Evolutionary conservation across 2,888 invertebrate species (phyloP).

Genomic region (Arrhopalites spinosus): DNA sequence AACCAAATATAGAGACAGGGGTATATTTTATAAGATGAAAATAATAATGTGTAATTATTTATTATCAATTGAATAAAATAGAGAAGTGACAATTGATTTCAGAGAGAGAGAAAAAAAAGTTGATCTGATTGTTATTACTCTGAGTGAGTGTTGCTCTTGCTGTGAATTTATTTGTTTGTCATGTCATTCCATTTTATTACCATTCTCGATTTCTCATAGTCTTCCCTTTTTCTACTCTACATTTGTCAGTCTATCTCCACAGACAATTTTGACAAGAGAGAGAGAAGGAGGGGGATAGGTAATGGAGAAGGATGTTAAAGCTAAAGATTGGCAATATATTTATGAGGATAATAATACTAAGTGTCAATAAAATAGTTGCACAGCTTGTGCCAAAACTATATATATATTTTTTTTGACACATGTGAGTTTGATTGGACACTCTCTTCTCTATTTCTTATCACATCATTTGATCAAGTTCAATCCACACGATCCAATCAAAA

Average conservation of each 20-base stretch:
- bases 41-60: too few relatives aligned
- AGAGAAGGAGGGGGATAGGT: not conserved
- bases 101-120: not conserved
- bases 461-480: slow-evolving; percentile 4
- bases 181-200: slow-evolving; percentile 1
- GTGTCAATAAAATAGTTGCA: not conserved
- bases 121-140: not conserved
- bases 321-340: too few relatives aligned
- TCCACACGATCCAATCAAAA: not conserved
- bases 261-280: not conserved
- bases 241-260: not conserved
- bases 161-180: slow-evolving; percentile 6
- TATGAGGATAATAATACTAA: not conserved
- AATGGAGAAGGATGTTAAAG: too few relatives aligned
- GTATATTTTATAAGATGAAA: too few relatives aligned
- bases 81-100: too few relatives aligned
- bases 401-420: not conserved
- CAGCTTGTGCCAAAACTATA: not conserved
- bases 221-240: not conserved
- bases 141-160: not conserved
- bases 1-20: too few relatives aligned
- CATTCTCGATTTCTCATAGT: not conserved
- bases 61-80: too few relatives aligned
- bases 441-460: not conserved
- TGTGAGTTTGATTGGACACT: slow-evolving; percentile 4